Evolutionary conservation across 2,113 vertebrate species (phyloP), one percentile per base, ranked within the genome.

Genomic region (Puntigrus tetrazona): DNA sequence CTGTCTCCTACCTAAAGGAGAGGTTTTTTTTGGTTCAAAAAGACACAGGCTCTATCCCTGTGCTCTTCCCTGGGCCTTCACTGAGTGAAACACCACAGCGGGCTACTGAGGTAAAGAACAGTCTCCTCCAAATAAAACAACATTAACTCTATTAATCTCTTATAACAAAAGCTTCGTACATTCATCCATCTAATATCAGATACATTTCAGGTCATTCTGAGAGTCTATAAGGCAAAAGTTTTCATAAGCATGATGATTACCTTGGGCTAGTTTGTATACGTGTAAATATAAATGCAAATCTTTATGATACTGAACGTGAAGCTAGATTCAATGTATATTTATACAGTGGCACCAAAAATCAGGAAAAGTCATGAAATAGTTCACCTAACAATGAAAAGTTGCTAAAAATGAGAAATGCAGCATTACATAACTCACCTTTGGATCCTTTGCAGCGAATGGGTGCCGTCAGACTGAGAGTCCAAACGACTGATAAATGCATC

Each of bases 221-320:
- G 14, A 80, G 31, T 84, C 43, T 69, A n/a, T 70, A 84, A 84
- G 74, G 83, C 47, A 70, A 29, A 84, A n/a, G 47, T 78, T 70
- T 78, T 78, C 22, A 31, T 4, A 45, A 74, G 31, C 22, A 25
- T 65, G 3, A 47, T 34, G 5, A 41, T 50, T 34, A 41, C 13
- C 20, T 29, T 78, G 14, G 50, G 38, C 52, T 50, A 29, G 41
- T 1, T 11, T 77, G 41, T 76, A 20, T 72, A 25, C 36, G 27
- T 61, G 76, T 18, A n/a, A 41, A 41, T 41, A 78, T 5, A 57
- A 59, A 31, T 59, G 13, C 18, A 18, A 25, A 27, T 78, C 36
- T 22, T 43, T 61, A 43, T 61, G 36, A 78, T 41, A 78, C 0
- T 18, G 55, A 34, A 61, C 14, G 36, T 78, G 43, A 27, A 41